Percentiles rank a stretch among this genome's conserved stretches.
phyloP scores from a whole-genome alignment of 1,140 invertebrate genomes.

The Atopsyche davidsoni region DNA sequence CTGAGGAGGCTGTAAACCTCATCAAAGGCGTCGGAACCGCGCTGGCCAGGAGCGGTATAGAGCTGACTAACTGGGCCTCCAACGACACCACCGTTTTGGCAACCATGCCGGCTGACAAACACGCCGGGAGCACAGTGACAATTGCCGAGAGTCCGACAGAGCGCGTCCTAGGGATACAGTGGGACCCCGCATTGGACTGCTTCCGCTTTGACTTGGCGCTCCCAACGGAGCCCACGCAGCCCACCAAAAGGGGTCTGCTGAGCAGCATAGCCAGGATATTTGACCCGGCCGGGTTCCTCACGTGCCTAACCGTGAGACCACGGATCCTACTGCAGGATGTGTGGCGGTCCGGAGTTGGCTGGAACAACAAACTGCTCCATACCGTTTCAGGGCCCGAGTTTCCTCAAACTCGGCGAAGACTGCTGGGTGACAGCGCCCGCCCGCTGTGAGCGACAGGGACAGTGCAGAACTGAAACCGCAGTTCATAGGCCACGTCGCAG shows the following conservation, averaged over 20 bases:
- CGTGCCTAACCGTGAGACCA: constrained; percentile 30
- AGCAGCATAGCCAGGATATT: constrained; percentile 30
- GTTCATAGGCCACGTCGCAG: no score
- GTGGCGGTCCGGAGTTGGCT: constrained; percentile 31
- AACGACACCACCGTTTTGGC: neutral
- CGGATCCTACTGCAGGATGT: constrained; percentile 36
- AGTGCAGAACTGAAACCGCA: no score
- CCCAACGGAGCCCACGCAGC: neutral
- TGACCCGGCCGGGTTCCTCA: constrained; percentile 35
- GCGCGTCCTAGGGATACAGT: constrained; percentile 1
- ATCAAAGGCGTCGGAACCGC: constrained; percentile 21
- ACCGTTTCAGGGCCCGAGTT: no score
- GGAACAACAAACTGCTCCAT: constrained; percentile 29
- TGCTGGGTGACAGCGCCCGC: no score
- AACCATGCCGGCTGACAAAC: neutral
- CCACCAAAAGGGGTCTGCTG: constrained; percentile 28
- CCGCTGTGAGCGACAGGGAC: no score
- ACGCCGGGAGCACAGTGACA: neutral
- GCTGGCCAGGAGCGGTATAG: constrained; percentile 16
- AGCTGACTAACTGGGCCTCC: neutral
- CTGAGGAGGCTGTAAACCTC: constrained; percentile 21
- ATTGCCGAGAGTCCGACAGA: neutral
- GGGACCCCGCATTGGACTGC: constrained; percentile 1
- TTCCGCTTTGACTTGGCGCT: neutral
- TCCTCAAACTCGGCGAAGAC: no score